These are phyloP conservation scores for Scaptomyza caliginosa DNA, from an alignment of 2,888 invertebrate species.

Conservation along the genomic window DNA sequence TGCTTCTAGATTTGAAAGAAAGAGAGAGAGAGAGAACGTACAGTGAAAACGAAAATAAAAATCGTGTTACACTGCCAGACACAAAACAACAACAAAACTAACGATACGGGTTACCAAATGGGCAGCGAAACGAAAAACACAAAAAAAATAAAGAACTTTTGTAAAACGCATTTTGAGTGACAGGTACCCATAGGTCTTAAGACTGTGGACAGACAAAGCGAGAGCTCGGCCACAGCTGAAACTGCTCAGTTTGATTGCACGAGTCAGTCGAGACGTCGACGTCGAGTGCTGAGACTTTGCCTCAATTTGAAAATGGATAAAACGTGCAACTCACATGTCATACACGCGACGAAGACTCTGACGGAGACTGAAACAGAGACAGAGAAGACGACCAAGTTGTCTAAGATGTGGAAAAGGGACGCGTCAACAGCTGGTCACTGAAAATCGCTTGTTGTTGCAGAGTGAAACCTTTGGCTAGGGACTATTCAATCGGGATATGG, in stretches of 20 bases:
- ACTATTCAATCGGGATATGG: constrained; percentile 1
- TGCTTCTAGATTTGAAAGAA: constrained; percentile 58
- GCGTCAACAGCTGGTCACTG: constrained; percentile 46
- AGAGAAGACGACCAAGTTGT: constrained; percentile 25
- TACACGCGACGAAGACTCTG: constrained; percentile 67
- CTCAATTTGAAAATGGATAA: constrained; percentile 80
- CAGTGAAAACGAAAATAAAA: constrained; percentile 62
- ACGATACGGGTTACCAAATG: constrained; percentile 72
- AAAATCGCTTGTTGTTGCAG: background rate
- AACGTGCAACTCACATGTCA: constrained; percentile 80
- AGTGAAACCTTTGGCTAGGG: constrained; percentile 28
- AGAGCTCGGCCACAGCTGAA: constrained; percentile 58
- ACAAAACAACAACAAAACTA: constrained; percentile 35
- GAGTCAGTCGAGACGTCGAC: constrained; percentile 53
- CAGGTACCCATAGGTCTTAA: constrained; percentile 76
- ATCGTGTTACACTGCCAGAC: constrained; percentile 58
- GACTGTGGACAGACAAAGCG: constrained; percentile 29
- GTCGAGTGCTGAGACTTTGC: constrained; percentile 63
- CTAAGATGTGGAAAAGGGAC: constrained; percentile 24
- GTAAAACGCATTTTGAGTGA: constrained; percentile 80
- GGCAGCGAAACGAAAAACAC: constrained; percentile 54
- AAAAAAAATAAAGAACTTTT: constrained; percentile 54
- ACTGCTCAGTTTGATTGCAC: constrained; percentile 74
- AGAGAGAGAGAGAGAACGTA: constrained; percentile 10
- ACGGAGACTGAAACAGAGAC: background rate